A percentile compares a stretch with the other conserved stretches of the same genome.
These are phyloP conservation scores for Euphydryas editha DNA, from an alignment of 2,888 invertebrate species.

Conservation along the genomic window DNA sequence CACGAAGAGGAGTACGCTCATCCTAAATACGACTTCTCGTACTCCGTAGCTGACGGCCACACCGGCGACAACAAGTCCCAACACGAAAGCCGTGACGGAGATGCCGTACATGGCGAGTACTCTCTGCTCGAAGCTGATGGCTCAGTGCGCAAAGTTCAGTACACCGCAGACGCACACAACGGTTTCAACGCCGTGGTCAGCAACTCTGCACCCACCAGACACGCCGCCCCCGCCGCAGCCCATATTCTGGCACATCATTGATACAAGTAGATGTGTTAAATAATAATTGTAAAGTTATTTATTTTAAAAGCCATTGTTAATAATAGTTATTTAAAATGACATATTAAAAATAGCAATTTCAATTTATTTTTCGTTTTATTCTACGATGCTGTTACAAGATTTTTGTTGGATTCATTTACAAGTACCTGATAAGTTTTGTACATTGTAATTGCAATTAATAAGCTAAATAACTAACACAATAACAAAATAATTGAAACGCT, in stretches of 20 bases:
- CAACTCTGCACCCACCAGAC: constrained; percentile 58
- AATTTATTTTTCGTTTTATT: too few relatives aligned
- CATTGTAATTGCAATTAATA: too few relatives aligned
- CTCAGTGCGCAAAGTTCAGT: constrained; percentile 80
- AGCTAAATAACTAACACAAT: too few relatives aligned
- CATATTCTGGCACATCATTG: constrained; percentile 55
- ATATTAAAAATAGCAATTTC: too few relatives aligned
- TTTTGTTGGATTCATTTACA: too few relatives aligned
- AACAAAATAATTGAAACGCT: too few relatives aligned
- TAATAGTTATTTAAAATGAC: too few relatives aligned
- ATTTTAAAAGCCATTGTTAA: too few relatives aligned
- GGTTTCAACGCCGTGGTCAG: constrained; percentile 72
- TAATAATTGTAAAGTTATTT: not conserved
- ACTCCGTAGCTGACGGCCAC: constrained; percentile 82
- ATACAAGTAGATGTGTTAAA: constrained; percentile 54
- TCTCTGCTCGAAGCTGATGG: constrained; percentile 79
- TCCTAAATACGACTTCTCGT: constrained; percentile 83
- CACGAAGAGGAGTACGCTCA: constrained; percentile 65
- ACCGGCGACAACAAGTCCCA: constrained; percentile 82
- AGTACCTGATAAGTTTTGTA: too few relatives aligned
- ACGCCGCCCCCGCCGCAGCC: constrained; percentile 49
- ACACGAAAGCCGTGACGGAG: constrained; percentile 53
- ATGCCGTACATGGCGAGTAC: constrained; percentile 70
- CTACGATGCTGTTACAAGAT: too few relatives aligned
- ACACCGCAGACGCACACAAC: constrained; percentile 79